Base-by-base conservation (phyloP, 2,888 invertebrate genomes). In the Epicampocera succincta region DNA sequence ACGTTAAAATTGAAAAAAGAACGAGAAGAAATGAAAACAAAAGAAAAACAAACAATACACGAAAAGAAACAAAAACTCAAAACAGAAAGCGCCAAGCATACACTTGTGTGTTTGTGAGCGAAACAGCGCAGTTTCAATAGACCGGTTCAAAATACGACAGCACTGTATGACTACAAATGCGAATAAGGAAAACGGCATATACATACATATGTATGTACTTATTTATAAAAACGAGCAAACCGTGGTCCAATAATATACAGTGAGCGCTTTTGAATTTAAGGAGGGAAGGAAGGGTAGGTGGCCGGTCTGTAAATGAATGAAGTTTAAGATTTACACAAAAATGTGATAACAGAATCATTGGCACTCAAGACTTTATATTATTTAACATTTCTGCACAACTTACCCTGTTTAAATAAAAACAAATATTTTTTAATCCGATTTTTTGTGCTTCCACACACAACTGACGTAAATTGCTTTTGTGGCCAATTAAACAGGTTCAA, bases 61-160 rank as follows among this genome's bases (percentile, higher is more conserved):
- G 13, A 44, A 44, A 17, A 19, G 5, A 56, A 42, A 25, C 40
- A 63, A 42, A 17, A 68, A 76, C 25, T 29, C n/a, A 42, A 71
- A 58, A 68, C 52, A 61, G 44, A 76, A 61, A 76, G 60, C 61
- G 68, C 76, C 68, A 76, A 69, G 17, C 21, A 40, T 44, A 33
- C 15, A 38, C 8, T 76, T 61, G 60, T 61, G 21, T 63, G 17
- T 42, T 17, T 21, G 54, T 46, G 0, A 68, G 48, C 56, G 58
- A 60, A 61, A 60, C 80, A 75, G 76, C 76, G 56, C 76, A 61
- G 68, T 76, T 68, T 46, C 72, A 63, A 72, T 54, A 76, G 76
- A 81, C 80, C 80, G 80, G 74, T 74, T 65, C 44, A 74, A 46
- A 74, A 65, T n/a, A 74, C 65, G 65, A 74, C 21, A 61, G 25